These are phyloP conservation scores for Spicauda simplicius DNA, from an alignment of 2,888 invertebrate genomes.

Conservation along the genomic window DNA sequence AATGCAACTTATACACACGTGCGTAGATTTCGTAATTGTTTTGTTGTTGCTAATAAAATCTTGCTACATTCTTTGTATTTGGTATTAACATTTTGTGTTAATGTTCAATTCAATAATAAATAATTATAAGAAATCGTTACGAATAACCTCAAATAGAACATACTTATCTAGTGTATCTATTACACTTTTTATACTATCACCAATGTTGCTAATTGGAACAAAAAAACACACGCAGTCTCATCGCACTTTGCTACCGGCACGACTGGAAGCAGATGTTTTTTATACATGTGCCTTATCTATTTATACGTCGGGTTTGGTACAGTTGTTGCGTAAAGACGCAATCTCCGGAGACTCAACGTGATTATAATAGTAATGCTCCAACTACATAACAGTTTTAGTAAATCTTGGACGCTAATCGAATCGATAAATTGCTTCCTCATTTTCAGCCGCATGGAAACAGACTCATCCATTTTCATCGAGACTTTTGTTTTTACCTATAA, in stretches of 20 bases:
- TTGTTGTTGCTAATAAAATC: background rate
- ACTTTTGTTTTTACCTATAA: conserved; percentile 30
- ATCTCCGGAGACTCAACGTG: conserved; percentile 61
- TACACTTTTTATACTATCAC: background rate
- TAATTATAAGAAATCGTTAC: background rate
- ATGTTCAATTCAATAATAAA: too few relatives aligned
- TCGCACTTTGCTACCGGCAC: background rate
- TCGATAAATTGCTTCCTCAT: conserved; percentile 72
- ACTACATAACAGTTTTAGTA: conserved; percentile 69
- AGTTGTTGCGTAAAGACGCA: conserved; percentile 65
- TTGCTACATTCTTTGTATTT: background rate
- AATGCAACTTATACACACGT: conserved; percentile 30
- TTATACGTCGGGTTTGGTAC: conserved; percentile 51
- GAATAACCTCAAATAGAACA: background rate
- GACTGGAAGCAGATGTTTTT: conserved; percentile 24
- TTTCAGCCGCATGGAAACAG: conserved; percentile 67
- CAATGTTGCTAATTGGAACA: background rate
- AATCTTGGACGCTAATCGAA: conserved; percentile 66
- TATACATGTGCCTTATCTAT: conserved; percentile 39
- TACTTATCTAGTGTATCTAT: background rate
- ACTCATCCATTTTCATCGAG: conserved; percentile 54
- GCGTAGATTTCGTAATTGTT: conserved; percentile 21
- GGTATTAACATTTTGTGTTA: too few relatives aligned
- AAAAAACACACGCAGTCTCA: background rate
- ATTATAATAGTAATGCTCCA: conserved; percentile 65